Evolutionary conservation across 2,888 invertebrate species (phyloP), one percentile per base, ranked within the genome.

Genomic region (Eristalis intricaria): DNA sequence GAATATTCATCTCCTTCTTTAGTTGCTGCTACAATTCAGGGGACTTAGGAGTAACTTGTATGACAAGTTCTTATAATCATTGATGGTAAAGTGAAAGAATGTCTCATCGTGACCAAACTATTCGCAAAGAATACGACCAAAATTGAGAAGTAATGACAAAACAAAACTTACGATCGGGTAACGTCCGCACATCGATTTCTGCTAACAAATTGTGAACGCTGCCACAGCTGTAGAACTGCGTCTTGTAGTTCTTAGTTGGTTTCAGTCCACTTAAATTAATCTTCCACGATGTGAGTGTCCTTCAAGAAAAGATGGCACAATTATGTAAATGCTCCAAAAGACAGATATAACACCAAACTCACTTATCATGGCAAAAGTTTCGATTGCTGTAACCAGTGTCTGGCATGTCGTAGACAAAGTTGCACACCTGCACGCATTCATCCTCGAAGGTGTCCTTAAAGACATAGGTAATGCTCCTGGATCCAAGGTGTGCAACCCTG

Each of bases 91-190:
- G n/a, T n/a, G n/a, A n/a, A n/a, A n/a, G n/a, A n/a, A n/a, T n/a
- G n/a, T n/a, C 26, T 26, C 26, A 2, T 26, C 26, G 26, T 26
- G 2, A 26, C 26, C 26, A 2, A 26, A 26, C 26, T 3, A 26
- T 3, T 3, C 26, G 3, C 26, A 26, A 26, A 3, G 26, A 26
- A 26, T 26, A 26, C 26, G 26, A 3, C 26, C 26, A 26, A 26
- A 26, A n/a, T n/a, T n/a, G n/a, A n/a, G 2, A 26, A 26, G 3
- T 26, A 26, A 26, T 3, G 26, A 2, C 26, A 26, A 26, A 38
- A 38, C n/a, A 23, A 60, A 4, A 88, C 92, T 91, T 91, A 93
- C 93, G 92, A 90, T 93, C 93, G 32, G 91, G 91, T 73, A 91
- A 80, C 0, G 93, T 93, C 73, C 91, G 89, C 11, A 92, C 91